These are phyloP conservation scores for Hymenopus coronatus DNA, from an alignment of 2,888 invertebrate species.

Conservation along the genomic window DNA sequence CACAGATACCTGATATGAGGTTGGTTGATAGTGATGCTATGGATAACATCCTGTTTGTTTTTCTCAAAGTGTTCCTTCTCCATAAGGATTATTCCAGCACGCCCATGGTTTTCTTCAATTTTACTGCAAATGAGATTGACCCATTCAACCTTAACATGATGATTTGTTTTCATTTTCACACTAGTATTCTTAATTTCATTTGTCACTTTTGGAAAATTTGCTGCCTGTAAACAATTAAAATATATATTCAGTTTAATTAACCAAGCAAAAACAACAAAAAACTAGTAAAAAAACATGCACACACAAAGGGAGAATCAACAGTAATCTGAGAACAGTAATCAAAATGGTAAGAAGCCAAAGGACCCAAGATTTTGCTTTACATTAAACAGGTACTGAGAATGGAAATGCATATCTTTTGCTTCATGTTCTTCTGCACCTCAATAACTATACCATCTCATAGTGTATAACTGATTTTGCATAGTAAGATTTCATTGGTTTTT, in stretches of 20 bases:
- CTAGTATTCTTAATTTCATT: constrained; percentile 57
- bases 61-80: constrained; percentile 68
- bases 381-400: too few relatives aligned
- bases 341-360: too few relatives aligned
- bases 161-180: constrained; percentile 56
- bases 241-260: not conserved
- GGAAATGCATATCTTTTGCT: too few relatives aligned
- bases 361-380: too few relatives aligned
- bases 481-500: too few relatives aligned
- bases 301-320: too few relatives aligned
- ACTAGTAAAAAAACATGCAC: too few relatives aligned
- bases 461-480: too few relatives aligned
- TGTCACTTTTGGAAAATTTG: constrained; percentile 57
- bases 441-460: too few relatives aligned
- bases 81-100: constrained; percentile 63
- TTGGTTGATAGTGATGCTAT: not conserved
- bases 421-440: too few relatives aligned
- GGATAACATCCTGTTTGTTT: constrained; percentile 54
- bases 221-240: constrained; percentile 41
- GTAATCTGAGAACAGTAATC: too few relatives aligned
- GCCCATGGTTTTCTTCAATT: constrained; percentile 72
- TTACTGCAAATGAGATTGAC: constrained; percentile 59
- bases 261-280: too few relatives aligned
- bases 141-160: constrained; percentile 53
- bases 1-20: constrained; percentile 59